Base-by-base conservation (phyloP, 2,113 vertebrate species). In the Oenanthe melanoleuca region DNA sequence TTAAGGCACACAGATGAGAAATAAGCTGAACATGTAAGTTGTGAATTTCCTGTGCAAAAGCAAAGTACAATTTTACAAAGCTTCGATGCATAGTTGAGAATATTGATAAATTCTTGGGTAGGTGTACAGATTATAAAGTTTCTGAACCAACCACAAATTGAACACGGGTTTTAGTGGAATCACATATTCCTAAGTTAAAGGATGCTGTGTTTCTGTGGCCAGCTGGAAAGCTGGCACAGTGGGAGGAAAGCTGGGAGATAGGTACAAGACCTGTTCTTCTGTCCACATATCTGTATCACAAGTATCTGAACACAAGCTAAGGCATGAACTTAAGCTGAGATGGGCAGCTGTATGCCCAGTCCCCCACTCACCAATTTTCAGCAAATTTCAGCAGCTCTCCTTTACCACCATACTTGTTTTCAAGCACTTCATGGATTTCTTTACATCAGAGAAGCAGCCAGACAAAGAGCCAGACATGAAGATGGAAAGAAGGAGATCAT, bases 251-350 rank as follows among this genome's bases (percentile, higher is more conserved):
- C 29, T 12, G 19, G 8, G 22, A 82, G 10, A 31, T 26, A 26
- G 28, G 12, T 56, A 28, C 9, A 33, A 65, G 31, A 63, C 47
- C 26, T 65, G 18, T 45, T 72, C 34, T 67, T 7, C 1, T n/a
- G 42, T 84, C 31, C 2, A 1, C 5, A 4, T 15, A n/a, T 59
- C 42, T 9, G 1, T 33, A 7, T 60, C 2, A 1, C 37, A 60
- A 29, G 15, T 34, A 26, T 29, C 34, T 45, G 53, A 64, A 72
- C 21, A 28, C 11, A 52, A 60, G 21, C 40, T 2, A 2, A 33
- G 18, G 56, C 9, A 23, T 23, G 24, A 56, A 52, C 9, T 65
- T 47, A n/a, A 42, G 37, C 23, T 3, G 3, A 64, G 40, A 33
- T 37, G 19, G 19, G 14, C 7, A 38, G 5, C 13, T 65, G 20